phyloP scores from a whole-genome alignment of 2,113 vertebrate genomes.

The Sorex fumeus region DNA sequence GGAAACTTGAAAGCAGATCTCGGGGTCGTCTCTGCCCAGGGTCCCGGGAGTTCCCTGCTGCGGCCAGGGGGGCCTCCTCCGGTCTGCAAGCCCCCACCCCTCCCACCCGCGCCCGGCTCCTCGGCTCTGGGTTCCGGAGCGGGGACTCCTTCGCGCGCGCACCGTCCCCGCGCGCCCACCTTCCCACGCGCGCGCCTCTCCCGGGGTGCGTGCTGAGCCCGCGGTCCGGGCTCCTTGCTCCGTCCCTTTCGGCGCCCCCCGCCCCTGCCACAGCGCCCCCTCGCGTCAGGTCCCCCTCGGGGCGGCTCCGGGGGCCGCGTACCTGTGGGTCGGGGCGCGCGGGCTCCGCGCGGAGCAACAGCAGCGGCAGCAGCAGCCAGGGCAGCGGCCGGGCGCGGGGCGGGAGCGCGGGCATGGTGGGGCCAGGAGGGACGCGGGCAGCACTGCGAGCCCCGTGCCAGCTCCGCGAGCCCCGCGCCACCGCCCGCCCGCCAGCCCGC shows the following conservation, averaged over 20 bases:
- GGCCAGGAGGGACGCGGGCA: background rate
- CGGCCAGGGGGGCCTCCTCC: background rate
- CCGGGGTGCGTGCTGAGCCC: background rate
- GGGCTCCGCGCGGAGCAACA: background rate
- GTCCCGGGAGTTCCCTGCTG: background rate
- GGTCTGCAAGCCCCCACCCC: background rate
- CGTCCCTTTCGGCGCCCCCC: too few relatives aligned
- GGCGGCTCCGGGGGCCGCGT: background rate
- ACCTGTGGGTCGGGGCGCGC: conserved; percentile 74
- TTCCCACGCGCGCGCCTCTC: background rate
- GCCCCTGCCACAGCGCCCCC: conserved; percentile 62
- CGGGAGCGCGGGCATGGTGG: conserved; percentile 28
- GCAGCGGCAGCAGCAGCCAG: background rate
- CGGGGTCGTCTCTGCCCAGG: background rate
- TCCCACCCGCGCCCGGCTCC: background rate
- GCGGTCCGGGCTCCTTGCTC: background rate
- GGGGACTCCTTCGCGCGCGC: background rate
- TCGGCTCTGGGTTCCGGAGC: background rate
- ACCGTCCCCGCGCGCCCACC: background rate
- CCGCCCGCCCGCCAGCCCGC: background rate
- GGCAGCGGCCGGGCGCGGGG: background rate
- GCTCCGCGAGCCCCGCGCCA: background rate
- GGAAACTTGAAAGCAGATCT: background rate
- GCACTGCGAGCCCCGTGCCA: background rate
- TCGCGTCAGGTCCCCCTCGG: background rate